Evolutionary conservation across 2,888 invertebrate genomes (phyloP), one percentile per base, ranked within the genome.

Genomic region (Eupelmus urozonus): DNA sequence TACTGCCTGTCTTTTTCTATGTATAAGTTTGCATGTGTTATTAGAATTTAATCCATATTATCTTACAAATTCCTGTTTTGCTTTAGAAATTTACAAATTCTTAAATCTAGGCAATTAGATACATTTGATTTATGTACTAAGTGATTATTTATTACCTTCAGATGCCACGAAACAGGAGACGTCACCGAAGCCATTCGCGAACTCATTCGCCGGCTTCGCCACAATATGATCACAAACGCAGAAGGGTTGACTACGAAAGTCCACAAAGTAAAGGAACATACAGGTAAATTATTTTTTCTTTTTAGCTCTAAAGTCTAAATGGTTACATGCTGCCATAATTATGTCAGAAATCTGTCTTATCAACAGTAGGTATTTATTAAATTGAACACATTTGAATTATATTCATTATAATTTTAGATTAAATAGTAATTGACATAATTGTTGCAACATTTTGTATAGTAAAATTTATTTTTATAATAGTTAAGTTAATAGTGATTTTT

Each of bases 121-220:
- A n/a, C n/a, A n/a, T n/a, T n/a, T 1, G 40, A 11, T 65, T 62
- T 55, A 20, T 27, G 49, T 29, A 9, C 29, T 7, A 40, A 11
- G 1, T 42, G 49, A 59, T 63, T 25, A 27, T 59, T 51, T 75
- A 18, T 57, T 27, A 27, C 34, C 23, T 42, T 11, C 91, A 96
- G 96, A 96, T 96, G 96, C 96, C 96, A 87, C 94, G 95, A 85
- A 94, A 94, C 82, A 93, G 95, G 85, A 94, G 96, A 92, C 94
- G 95, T 91, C 95, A 95, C 89, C 94, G 93, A 66, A 93, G 93
- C 49, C 93, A 92, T 82, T 93, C 93, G 82, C 91, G 92, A 83
- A 86, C 90, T 66, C 87, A 88, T 75, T 89, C 89, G 53, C 85
- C 86, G 55, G 87, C 90, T 85, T 91, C 91, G 86, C 91, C 92